Percentiles rank a stretch among this genome's conserved stretches.
Conservation (phyloP, 1,140 invertebrate species). For the Lepidurus packardi region DNA sequence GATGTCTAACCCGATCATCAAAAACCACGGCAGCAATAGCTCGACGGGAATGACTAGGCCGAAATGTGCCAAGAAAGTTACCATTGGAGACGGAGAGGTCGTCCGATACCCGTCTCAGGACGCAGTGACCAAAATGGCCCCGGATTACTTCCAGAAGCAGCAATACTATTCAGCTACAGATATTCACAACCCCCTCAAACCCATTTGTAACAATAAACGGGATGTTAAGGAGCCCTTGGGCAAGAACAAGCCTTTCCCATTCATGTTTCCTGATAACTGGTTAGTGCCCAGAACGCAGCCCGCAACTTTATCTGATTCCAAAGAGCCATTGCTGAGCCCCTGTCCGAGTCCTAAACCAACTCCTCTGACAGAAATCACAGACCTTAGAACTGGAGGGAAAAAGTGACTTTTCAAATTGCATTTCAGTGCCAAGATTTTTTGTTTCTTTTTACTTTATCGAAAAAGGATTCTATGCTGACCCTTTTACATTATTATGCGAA, state of each 20-base stretch:
- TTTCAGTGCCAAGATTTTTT: background rate
- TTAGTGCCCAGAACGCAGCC: background rate
- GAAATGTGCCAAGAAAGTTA: constrained; percentile 10
- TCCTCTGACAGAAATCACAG: background rate
- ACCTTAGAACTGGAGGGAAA: background rate
- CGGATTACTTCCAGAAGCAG: constrained; percentile 9
- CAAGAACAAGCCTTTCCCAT: background rate
- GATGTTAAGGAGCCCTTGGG: background rate
- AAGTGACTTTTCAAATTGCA: background rate
- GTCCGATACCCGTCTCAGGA: background rate
- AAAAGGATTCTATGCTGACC: no score
- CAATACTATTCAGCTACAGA: constrained; percentile 6
- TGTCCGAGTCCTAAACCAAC: background rate
- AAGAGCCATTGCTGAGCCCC: background rate
- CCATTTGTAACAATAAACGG: background rate
- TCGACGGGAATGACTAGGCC: background rate
- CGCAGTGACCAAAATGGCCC: constrained; percentile 17
- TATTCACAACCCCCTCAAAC: background rate
- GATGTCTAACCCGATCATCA: background rate
- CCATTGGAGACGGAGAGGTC: constrained; percentile 4
- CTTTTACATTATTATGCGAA: no score
- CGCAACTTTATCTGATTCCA: background rate
- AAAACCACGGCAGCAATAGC: background rate
- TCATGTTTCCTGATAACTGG: constrained; percentile 13
- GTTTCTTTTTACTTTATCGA: no score